Evolutionary conservation across 2,888 invertebrate genomes (phyloP).

Genomic region (Hedya salicella): DNA sequence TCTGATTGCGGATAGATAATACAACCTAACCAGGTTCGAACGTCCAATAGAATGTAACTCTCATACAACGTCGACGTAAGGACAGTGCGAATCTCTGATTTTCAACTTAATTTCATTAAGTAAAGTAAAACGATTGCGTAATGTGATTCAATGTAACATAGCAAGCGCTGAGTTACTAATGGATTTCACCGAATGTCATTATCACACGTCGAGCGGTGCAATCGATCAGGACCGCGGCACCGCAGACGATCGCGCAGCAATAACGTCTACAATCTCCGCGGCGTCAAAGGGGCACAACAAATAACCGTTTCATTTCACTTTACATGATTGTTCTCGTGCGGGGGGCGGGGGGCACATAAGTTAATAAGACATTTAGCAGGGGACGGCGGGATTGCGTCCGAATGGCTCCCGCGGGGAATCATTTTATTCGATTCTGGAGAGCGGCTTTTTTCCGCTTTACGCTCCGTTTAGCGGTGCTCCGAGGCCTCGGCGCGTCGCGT

Average conservation of each 20-base stretch:
- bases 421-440: slow-evolving; percentile 89
- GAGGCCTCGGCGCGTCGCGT: slow-evolving; percentile 60
- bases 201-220: slow-evolving; percentile 35
- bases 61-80: background rate
- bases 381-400: slow-evolving; percentile 86
- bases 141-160: background rate
- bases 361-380: slow-evolving; percentile 85
- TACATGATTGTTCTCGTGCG: slow-evolving; percentile 84
- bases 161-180: slow-evolving; percentile 10
- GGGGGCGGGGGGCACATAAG: slow-evolving; percentile 75
- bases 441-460: slow-evolving; percentile 82
- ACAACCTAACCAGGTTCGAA: too few relatives aligned
- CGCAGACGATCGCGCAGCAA: slow-evolving; percentile 73
- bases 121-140: slow-evolving; percentile 12
- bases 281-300: slow-evolving; percentile 80
- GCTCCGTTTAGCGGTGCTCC: slow-evolving; percentile 80
- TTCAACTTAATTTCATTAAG: slow-evolving; percentile 1
- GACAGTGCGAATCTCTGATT: background rate
- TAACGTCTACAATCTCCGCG: slow-evolving; percentile 69
- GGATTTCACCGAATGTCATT: slow-evolving; percentile 12
- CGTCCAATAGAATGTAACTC: too few relatives aligned
- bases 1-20: too few relatives aligned
- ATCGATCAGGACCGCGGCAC: slow-evolving; percentile 57
- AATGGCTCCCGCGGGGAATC: slow-evolving; percentile 90
- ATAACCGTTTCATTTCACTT: slow-evolving; percentile 86